These are phyloP conservation scores for Pinctada fucata DNA, from an alignment of 2,888 invertebrate genomes.

Conservation along the genomic window DNA sequence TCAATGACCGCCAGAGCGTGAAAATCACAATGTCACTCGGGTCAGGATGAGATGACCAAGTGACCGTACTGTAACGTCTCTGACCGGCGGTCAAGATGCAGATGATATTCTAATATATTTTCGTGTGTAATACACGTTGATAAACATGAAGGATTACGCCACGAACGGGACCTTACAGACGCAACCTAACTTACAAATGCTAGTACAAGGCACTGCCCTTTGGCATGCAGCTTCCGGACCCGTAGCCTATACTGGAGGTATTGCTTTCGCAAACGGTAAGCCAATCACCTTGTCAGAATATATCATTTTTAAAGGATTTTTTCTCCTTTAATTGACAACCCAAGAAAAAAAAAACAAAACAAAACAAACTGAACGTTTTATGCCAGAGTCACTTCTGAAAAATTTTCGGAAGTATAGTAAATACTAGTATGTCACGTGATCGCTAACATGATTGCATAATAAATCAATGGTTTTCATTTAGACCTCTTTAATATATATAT, in stretches of 20 bases:
- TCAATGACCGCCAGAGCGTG: conserved; percentile 8
- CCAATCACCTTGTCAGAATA: background rate
- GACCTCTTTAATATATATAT: too few species aligned
- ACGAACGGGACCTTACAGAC: conserved; percentile 14
- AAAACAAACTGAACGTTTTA: too few species aligned
- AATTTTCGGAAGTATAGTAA: too few species aligned
- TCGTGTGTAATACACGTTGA: background rate
- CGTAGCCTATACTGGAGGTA: background rate
- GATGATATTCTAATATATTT: background rate
- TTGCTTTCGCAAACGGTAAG: conserved; percentile 12
- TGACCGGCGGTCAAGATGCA: background rate
- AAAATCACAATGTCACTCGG: conserved; percentile 16
- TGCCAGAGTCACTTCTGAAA: too few species aligned
- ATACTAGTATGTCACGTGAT: too few species aligned
- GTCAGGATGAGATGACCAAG: conserved; percentile 23
- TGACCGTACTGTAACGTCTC: conserved; percentile 18
- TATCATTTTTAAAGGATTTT: background rate
- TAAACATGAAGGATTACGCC: conserved; percentile 26
- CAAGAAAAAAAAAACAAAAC: too few species aligned
- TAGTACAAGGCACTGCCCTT: conserved; percentile 19
- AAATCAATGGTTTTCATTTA: too few species aligned
- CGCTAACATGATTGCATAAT: too few species aligned
- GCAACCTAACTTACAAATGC: conserved; percentile 7
- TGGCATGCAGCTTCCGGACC: conserved; percentile 22
- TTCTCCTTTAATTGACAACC: too few species aligned